A percentile compares a stretch with the other conserved stretches of the same genome.
These are phyloP conservation scores for Zonitis immaculata DNA, from an alignment of 2,888 invertebrate genomes.

Conservation along the genomic window DNA sequence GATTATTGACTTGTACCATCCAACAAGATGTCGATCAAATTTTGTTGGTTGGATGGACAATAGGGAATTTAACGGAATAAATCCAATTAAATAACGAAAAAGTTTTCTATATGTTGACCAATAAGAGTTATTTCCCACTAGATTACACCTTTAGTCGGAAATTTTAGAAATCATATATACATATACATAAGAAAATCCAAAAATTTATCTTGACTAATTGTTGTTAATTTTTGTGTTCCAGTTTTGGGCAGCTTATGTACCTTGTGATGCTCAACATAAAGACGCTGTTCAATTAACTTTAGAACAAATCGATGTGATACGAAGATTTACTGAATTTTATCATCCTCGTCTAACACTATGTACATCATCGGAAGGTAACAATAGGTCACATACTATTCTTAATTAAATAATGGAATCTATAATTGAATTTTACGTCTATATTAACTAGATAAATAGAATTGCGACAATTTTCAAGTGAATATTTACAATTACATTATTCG, in stretches of 20 bases:
- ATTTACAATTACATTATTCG: not conserved
- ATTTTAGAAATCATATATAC: too few species aligned
- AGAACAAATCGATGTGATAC: conserved; percentile 82
- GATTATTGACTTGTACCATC: conserved; percentile 10
- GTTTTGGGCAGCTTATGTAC: conserved; percentile 87
- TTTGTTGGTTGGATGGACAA: not conserved
- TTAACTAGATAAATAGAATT: not conserved
- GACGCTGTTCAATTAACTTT: conserved; percentile 80
- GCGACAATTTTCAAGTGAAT: not conserved
- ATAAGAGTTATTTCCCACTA: not conserved
- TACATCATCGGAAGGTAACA: conserved; percentile 71
- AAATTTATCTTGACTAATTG: too few species aligned
- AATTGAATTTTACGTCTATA: not conserved
- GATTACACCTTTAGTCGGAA: not conserved
- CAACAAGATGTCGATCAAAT: conserved; percentile 11
- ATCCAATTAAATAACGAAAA: not conserved
- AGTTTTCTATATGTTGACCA: not conserved
- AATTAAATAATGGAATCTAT: not conserved
- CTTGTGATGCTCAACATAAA: conserved; percentile 75
- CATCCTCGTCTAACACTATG: conserved; percentile 72
- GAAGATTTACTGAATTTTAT: conserved; percentile 74
- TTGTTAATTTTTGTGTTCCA: conserved; percentile 44
- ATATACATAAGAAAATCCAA: too few species aligned
- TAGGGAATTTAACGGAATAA: not conserved
- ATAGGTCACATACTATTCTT: too few species aligned